Evolutionary conservation across 2,888 invertebrate genomes (phyloP).

Genomic region (Ceraclea dissimilis): DNA sequence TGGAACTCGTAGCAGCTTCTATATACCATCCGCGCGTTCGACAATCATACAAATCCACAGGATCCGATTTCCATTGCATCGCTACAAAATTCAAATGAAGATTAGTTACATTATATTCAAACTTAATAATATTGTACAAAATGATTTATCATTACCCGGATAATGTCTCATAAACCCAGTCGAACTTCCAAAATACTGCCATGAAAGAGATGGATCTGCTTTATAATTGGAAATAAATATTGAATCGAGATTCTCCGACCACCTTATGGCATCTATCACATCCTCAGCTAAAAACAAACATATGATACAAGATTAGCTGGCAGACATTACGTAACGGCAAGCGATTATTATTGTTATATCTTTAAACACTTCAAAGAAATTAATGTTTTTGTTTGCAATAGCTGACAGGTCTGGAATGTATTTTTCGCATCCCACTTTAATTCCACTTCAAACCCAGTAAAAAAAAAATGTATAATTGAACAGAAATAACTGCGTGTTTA

Average conservation of each 20-base stretch:
- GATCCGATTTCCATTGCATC: constrained; percentile 70
- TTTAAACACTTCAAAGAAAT: neutral
- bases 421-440: too few species aligned
- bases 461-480: too few species aligned
- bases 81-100: constrained; percentile 40
- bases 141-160: constrained; percentile 57
- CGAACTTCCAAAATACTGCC: constrained; percentile 98
- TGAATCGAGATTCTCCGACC: constrained; percentile 90
- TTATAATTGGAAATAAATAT: constrained; percentile 83
- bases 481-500: neutral
- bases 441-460: too few species aligned
- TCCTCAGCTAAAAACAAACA: constrained; percentile 63
- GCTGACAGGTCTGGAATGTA: neutral
- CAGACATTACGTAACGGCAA: too few species aligned
- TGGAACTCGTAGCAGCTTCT: constrained; percentile 95
- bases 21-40: constrained; percentile 94
- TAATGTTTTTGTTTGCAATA: neutral
- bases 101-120: neutral
- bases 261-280: constrained; percentile 87
- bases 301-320: too few species aligned
- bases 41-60: constrained; percentile 92
- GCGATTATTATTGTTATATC: too few species aligned
- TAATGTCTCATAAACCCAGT: constrained; percentile 96
- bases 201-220: constrained; percentile 80
- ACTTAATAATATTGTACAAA: neutral